Evolutionary conservation across 2,888 invertebrate species (phyloP).

Genomic region (Lepidocyrtinus sp.): DNA sequence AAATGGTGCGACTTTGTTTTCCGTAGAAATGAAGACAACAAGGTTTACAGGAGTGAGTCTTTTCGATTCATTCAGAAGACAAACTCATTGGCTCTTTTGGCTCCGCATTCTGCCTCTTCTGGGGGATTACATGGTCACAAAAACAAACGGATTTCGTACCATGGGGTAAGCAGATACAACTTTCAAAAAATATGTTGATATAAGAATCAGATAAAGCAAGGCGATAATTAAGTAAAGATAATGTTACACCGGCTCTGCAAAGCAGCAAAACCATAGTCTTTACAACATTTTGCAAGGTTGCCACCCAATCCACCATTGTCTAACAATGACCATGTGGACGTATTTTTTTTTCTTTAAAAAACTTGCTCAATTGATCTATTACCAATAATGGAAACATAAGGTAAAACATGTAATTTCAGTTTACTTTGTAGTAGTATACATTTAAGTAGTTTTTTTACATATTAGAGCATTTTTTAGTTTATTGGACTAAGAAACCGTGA

Average conservation of each 20-base stretch:
- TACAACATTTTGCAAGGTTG: slow-evolving; percentile 6
- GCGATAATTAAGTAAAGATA: no score
- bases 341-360: slow-evolving; percentile 21
- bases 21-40: slow-evolving; percentile 65
- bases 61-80: slow-evolving; percentile 70
- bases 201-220: no score
- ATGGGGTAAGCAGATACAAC: slow-evolving; percentile 55
- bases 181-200: no score
- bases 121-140: slow-evolving; percentile 51
- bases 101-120: slow-evolving; percentile 41
- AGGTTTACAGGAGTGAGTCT: slow-evolving; percentile 68
- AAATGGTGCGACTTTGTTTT: slow-evolving; percentile 66
- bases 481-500: neutral
- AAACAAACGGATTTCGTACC: slow-evolving; percentile 51
- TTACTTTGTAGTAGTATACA: neutral
- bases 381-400: slow-evolving; percentile 58
- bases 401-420: slow-evolving; percentile 38
- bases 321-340: neutral
- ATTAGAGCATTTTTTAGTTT: neutral
- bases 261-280: slow-evolving; percentile 21
- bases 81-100: slow-evolving; percentile 55
- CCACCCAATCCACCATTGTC: no score
- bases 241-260: neutral
- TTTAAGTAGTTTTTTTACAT: neutral
- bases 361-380: slow-evolving; percentile 48